Conservation (phyloP, 2,797 vertebrate species). For the Pempheris klunzingeri region DNA sequence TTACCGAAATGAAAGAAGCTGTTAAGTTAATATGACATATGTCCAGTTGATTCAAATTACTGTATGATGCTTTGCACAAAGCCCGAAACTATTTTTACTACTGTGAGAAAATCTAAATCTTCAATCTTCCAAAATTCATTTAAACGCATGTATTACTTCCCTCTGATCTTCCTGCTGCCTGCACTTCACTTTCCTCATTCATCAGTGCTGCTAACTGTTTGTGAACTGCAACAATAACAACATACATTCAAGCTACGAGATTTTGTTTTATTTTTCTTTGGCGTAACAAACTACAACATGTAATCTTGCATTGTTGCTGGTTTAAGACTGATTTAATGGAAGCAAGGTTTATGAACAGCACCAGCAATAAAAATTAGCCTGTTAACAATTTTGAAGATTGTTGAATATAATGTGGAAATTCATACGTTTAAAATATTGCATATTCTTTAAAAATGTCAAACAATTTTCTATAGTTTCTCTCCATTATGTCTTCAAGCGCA, state of each 20-base stretch:
- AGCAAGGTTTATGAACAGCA: not conserved
- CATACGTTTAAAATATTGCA: not conserved
- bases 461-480: not conserved
- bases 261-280: constrained; percentile 20
- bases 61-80: not conserved
- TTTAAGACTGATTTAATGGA: not conserved
- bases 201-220: not conserved
- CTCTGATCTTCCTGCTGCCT: not conserved
- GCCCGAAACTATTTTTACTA: not conserved
- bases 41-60: not conserved
- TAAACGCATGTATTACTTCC: not conserved
- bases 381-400: not conserved
- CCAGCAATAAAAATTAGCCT: constrained; percentile 12
- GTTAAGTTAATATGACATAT: not conserved
- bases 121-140: not conserved
- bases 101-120: not conserved
- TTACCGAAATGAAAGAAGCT: constrained; percentile 3
- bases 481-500: not conserved
- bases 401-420: not conserved
- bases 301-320: constrained; percentile 11
- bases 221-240: not conserved
- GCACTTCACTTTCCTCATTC: not conserved
- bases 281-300: constrained; percentile 25
- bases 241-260: not conserved
- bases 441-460: constrained; percentile 6